Base-by-base conservation (phyloP, 1,140 invertebrate genomes). In the Drosophila malerkotliana region DNA sequence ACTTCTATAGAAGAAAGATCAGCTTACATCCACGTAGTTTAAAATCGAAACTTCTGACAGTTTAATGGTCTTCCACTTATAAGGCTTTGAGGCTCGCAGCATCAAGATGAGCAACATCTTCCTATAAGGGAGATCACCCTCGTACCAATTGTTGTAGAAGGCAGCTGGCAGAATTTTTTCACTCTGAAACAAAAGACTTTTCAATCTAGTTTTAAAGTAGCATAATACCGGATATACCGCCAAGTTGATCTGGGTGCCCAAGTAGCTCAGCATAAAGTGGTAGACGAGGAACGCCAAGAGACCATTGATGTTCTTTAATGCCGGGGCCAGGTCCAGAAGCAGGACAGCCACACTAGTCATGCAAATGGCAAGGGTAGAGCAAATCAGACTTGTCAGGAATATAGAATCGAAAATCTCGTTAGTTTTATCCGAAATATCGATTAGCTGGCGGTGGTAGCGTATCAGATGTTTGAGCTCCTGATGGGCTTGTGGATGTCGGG, bases 351-450 rank as follows among this genome's bases (percentile, higher is more conserved):
- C 73, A 10, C 53, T 79, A 54, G 84, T 83, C 58, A 91, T 54
- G 26, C 89, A 91, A 37, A 91, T 83, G 12, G 89, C 89, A 32
- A 89, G 63, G 0, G 89, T 75, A 1, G 89, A 89, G 2, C 81
- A 71, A 9, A 68, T 14, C 3, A 91, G 62, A 5, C 84, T 91
- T 4, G 66, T 72, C 7, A 72, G 9, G 26, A 91, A 89, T 8
- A 55, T 68, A 2, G 80, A 76, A 32, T 91, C 83, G 24, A 90
- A 73, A 7, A 87, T 69, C 1, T 24, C 7, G 67, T 91, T 91
- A 58, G 4, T 18, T 5, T 74, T 39, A 0, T 63, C 56, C 0
- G 49, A 62, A 18, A 87, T 53, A 10, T 48, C 45, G 3, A 91
- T 34, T 28, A 91, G 18, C 1, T 59, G 68, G 7, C 10, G 62